Conservation (phyloP, 2,888 invertebrate species). For the Rhamnusium bicolor region DNA sequence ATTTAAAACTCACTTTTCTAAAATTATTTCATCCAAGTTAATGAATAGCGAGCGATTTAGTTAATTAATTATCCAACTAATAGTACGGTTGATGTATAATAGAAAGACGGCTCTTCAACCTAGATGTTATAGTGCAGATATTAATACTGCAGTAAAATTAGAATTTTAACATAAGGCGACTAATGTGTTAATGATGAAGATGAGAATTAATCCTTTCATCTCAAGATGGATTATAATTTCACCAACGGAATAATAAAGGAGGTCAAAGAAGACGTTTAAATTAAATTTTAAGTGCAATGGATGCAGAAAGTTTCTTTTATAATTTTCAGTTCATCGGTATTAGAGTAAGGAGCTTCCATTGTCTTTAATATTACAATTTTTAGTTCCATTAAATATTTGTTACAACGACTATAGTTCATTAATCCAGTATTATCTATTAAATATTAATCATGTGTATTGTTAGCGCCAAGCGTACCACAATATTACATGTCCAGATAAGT, state of each 20-base stretch:
- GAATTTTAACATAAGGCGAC: constrained; percentile 8
- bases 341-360: background rate
- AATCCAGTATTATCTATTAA: too few relatives aligned
- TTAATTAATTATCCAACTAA: background rate
- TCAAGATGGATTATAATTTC: constrained; percentile 36
- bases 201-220: constrained; percentile 35
- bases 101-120: background rate
- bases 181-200: constrained; percentile 26
- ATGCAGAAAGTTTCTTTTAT: background rate
- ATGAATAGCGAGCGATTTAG: background rate
- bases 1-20: background rate
- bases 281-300: constrained; percentile 1
- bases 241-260: constrained; percentile 35
- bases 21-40: background rate
- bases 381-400: background rate
- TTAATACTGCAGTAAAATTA: constrained; percentile 19
- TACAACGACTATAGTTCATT: background rate
- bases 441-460: too few relatives aligned
- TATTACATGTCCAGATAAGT: too few relatives aligned
- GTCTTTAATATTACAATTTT: background rate
- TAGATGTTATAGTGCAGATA: background rate
- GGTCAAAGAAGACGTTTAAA: constrained; percentile 10
- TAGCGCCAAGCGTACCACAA: too few relatives aligned
- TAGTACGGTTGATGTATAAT: background rate
- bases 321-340: background rate